Conservation (phyloP, 2,113 vertebrate genomes). For the Scophthalmus maximus region DNA sequence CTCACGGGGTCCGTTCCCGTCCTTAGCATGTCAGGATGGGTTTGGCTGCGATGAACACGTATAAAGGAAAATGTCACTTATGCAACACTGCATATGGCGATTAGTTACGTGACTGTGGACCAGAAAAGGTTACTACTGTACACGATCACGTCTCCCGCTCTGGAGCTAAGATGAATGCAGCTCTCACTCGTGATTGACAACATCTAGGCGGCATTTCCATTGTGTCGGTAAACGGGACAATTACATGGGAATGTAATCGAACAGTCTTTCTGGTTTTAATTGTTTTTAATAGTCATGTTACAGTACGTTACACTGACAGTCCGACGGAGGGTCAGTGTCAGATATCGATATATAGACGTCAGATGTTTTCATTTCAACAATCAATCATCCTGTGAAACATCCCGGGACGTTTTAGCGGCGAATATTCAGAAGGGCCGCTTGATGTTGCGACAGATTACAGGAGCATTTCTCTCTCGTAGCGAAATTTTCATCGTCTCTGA, state of each 20-base stretch:
- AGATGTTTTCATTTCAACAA: too few species aligned
- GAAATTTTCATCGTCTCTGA: too few species aligned
- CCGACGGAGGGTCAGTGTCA: too few species aligned
- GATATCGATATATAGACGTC: too few species aligned
- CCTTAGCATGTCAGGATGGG: slow-evolving; percentile 16
- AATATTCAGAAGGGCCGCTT: too few species aligned
- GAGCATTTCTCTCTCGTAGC: too few species aligned
- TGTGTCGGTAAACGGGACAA: background rate
- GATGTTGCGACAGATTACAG: too few species aligned
- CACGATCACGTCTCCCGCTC: background rate
- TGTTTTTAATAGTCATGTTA: too few species aligned
- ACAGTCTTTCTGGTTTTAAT: background rate
- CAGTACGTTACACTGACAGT: too few species aligned
- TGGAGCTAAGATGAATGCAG: slow-evolving; percentile 1
- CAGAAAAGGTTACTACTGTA: slow-evolving; percentile 22
- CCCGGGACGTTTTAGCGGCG: too few species aligned
- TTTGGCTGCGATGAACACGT: slow-evolving; percentile 20
- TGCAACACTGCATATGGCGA: slow-evolving; percentile 43
- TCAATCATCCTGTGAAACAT: too few species aligned
- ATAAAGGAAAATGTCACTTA: slow-evolving; percentile 46
- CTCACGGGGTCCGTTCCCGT: slow-evolving; percentile 46
- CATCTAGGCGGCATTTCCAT: too few species aligned
- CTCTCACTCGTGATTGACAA: background rate
- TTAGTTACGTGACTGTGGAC: slow-evolving; percentile 17
- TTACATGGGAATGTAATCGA: background rate